Conservation (phyloP, 2,888 invertebrate species). For the Ophonus ardosiacus region DNA sequence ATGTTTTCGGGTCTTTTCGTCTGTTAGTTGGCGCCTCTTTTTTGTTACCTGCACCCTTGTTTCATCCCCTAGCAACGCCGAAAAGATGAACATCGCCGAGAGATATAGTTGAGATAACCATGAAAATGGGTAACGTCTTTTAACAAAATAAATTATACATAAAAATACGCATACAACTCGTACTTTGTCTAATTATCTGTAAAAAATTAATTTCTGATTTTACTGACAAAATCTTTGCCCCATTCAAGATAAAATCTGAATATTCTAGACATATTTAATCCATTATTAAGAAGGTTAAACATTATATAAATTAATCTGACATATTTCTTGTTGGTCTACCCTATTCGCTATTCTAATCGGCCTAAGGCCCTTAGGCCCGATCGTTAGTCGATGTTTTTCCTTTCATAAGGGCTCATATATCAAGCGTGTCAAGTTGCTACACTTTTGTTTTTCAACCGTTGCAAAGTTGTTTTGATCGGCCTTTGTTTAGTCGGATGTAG, state of each 20-base stretch:
- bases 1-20: not conserved
- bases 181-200: too few relatives aligned
- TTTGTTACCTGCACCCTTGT: not conserved
- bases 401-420: conserved; percentile 1
- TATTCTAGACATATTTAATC: not conserved
- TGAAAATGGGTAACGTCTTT: not conserved
- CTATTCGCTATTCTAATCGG: not conserved
- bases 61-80: not conserved
- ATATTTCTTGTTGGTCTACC: not conserved
- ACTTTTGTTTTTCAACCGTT: not conserved
- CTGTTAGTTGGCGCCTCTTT: not conserved
- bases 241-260: not conserved
- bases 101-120: not conserved
- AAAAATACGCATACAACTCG: too few relatives aligned
- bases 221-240: too few relatives aligned
- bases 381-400: conserved; percentile 12
- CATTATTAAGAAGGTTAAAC: not conserved
- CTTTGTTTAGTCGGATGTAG: not conserved
- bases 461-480: not conserved
- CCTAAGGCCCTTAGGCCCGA: not conserved
- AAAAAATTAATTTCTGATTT: too few relatives aligned
- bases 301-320: not conserved
- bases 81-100: not conserved
- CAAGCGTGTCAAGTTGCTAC: conserved; percentile 14
- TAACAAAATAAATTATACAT: too few relatives aligned